Evolutionary conservation across 2,888 invertebrate species (phyloP).

Genomic region (Lysandra bellargus): DNA sequence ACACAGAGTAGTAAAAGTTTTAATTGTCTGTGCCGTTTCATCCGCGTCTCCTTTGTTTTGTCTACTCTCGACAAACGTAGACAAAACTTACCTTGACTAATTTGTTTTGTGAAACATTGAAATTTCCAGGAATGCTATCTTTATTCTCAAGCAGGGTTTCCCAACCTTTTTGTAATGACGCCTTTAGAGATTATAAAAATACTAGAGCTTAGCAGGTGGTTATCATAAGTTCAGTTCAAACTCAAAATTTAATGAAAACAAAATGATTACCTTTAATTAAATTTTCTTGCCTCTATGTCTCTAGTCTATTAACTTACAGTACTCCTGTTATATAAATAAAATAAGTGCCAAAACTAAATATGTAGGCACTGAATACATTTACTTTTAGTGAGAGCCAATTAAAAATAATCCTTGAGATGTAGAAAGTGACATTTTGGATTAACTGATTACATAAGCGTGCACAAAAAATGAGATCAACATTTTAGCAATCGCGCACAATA

Average conservation of each 20-base stretch:
- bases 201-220: too few species aligned
- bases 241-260: too few species aligned
- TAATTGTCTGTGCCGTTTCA: constrained; percentile 2
- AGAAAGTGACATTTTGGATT: constrained; percentile 18
- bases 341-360: too few species aligned
- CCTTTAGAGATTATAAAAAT: too few species aligned
- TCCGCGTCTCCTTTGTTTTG: background rate
- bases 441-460: constrained; percentile 2
- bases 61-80: background rate
- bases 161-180: background rate
- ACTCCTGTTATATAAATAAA: too few species aligned
- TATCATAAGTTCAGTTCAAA: too few species aligned
- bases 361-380: background rate
- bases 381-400: background rate
- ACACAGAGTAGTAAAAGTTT: background rate
- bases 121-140: background rate
- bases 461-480: constrained; percentile 21
- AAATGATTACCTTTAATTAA: too few species aligned
- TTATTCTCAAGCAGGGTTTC: background rate
- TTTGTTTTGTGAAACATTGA: background rate
- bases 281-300: too few species aligned
- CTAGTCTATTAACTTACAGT: too few species aligned
- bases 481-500: background rate
- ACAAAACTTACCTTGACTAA: constrained; percentile 10
- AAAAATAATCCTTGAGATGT: background rate